phyloP scores from a whole-genome alignment of 2,113 vertebrate species.

The Bombycilla garrulus region DNA sequence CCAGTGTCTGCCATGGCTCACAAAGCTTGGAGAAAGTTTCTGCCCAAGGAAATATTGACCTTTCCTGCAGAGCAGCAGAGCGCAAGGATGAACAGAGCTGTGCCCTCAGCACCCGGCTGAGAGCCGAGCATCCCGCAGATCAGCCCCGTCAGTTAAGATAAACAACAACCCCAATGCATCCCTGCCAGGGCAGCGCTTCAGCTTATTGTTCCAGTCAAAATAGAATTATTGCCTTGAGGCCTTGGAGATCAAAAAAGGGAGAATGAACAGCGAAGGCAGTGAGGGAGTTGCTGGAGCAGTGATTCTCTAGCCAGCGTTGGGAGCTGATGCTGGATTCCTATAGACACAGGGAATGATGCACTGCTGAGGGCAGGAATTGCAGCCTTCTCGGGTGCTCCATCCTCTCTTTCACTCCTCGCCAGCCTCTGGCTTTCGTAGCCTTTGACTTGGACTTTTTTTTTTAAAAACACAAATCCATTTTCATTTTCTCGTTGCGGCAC shows the following conservation, averaged over 20 bases:
- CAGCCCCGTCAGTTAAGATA: not conserved
- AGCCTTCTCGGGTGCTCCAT: accelerated
- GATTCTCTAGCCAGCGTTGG: not conserved
- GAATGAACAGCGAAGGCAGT: not conserved
- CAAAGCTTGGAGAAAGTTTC: not conserved
- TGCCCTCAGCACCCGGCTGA: not conserved
- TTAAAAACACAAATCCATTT: not conserved
- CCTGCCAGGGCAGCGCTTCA: not conserved
- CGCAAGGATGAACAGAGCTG: not conserved
- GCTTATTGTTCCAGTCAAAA: constrained; percentile 60
- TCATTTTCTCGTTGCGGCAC: accelerated
- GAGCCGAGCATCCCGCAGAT: not conserved
- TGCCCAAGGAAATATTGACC: not conserved
- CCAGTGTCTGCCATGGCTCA: accelerated
- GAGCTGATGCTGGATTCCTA: not conserved
- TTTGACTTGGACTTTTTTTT: accelerated
- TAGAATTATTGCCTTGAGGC: constrained; percentile 42
- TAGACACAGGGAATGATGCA: not conserved
- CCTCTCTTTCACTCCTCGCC: not conserved
- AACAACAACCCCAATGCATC: not conserved
- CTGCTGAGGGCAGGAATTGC: accelerated
- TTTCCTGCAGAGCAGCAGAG: not conserved
- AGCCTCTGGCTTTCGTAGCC: not conserved
- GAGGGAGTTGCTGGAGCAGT: not conserved
- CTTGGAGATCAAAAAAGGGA: not conserved